Conservation (phyloP, 2,888 invertebrate species). For the Tenthredo mesomela region DNA sequence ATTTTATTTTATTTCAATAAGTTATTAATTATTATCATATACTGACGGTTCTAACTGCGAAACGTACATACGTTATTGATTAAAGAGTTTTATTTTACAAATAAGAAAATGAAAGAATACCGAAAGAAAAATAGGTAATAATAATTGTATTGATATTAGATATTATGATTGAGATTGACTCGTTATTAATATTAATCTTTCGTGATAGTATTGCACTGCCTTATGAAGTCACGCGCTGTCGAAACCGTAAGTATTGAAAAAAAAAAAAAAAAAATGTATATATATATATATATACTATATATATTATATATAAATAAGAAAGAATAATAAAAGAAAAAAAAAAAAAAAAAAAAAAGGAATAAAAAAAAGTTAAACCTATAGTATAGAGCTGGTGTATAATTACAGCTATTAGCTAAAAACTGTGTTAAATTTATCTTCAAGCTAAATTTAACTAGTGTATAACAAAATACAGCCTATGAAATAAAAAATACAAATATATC, state of each 20-base stretch:
- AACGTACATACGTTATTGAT: not conserved
- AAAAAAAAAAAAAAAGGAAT: not conserved
- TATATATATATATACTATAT: not conserved
- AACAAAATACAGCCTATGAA: not conserved
- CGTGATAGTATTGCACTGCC: not conserved
- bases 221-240: not conserved
- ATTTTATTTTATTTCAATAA: not conserved
- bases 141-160: not conserved
- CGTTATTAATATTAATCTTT: not conserved
- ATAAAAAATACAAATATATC: not conserved
- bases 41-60: not conserved
- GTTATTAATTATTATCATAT: not conserved
- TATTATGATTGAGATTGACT: not conserved
- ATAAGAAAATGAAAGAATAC: not conserved
- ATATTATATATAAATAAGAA: not conserved
- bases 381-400: not conserved
- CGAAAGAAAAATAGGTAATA: too few relatives aligned
- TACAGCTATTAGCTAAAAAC: not conserved
- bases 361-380: not conserved
- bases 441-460: slow-evolving; percentile 3
- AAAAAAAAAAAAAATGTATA: too few relatives aligned
- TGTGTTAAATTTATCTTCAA: not conserved
- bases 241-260: not conserved
- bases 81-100: not conserved
- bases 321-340: not conserved